Base-by-base conservation (phyloP, 1,140 invertebrate species). In the Drosophila bocqueti region DNA sequence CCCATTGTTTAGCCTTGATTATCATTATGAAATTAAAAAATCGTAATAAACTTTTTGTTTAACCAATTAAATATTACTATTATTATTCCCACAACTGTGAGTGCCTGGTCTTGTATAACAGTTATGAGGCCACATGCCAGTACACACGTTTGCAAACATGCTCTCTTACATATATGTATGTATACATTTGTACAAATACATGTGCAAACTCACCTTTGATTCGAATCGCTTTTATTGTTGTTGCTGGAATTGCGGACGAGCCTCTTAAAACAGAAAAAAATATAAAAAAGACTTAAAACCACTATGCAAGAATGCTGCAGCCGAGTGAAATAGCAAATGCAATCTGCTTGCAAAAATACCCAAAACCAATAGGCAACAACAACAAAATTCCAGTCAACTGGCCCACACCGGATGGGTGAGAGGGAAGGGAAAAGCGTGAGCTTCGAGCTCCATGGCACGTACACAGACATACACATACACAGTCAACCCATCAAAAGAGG, bases 371-470 rank as follows among this genome's bases (percentile, higher is more conserved):
- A 43, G 45, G 59, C 50, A 57, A 59, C 46, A 73, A 42, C 60
- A 79, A 79, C 76, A 55, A 65, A 79, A 79, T 79, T 79, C 76
- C 76, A 79, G 65, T 79, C 55, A 79, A 79, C 61, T 58, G 40
- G 73, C 50, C 43, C 31, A 15, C 36, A 18, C 24, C 52, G 13
- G 52, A 40, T 55, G 24, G 36, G 11, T 8, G 40, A 29, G 54
- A 65, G 63, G 21, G 68, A 29, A 31, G 31, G 15, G 55, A 21
- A 47, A 47, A 55, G 66, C 24, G 21, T 21, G 24, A 67, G 47
- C 73, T 50, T 26, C 49, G 42, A 75, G 49, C 57, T 47, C 34
- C 40, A 65, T 40, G 62, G 57, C 73, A 76, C 73, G 62, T 76
- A 77, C 40, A 29, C 42, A 60, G 24, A 45, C 18, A n/a, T 38